Evolutionary conservation across 2,888 invertebrate genomes (phyloP).

Genomic region (Drosophila monieri): DNA sequence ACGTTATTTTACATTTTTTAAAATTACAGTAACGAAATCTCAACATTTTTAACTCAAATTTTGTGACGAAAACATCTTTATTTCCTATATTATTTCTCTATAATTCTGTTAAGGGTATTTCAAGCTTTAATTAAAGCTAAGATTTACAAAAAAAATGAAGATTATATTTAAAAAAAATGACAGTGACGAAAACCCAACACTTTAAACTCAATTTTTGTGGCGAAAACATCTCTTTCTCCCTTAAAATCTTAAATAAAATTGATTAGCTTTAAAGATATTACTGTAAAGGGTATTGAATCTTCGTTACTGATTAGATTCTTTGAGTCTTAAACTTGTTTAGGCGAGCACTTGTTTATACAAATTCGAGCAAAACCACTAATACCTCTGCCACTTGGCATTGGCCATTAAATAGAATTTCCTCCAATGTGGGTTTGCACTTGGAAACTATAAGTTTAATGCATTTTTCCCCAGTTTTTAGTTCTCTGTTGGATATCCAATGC

Average conservation of each 20-base stretch:
- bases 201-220: not conserved
- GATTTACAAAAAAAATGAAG: too few species aligned
- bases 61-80: too few species aligned
- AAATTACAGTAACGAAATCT: too few species aligned
- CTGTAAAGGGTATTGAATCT: not conserved
- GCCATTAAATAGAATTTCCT: slow-evolving; percentile 27
- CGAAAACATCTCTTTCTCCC: not conserved
- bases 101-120: too few species aligned
- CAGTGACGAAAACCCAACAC: not conserved
- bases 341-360: slow-evolving; percentile 6
- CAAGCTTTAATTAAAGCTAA: too few species aligned
- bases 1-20: too few species aligned
- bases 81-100: too few species aligned
- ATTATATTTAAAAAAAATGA: too few species aligned
- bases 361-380: too few species aligned
- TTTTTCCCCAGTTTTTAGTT: not conserved
- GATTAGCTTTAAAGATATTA: not conserved
- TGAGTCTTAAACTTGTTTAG: slow-evolving; percentile 29
- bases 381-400: slow-evolving; percentile 27
- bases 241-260: not conserved
- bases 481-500: not conserved
- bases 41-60: too few species aligned
- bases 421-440: not conserved
- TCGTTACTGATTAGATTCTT: not conserved
- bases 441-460: not conserved